Base-by-base conservation (phyloP, 2,797 vertebrate genomes). In the Cottoperca gobio region DNA sequence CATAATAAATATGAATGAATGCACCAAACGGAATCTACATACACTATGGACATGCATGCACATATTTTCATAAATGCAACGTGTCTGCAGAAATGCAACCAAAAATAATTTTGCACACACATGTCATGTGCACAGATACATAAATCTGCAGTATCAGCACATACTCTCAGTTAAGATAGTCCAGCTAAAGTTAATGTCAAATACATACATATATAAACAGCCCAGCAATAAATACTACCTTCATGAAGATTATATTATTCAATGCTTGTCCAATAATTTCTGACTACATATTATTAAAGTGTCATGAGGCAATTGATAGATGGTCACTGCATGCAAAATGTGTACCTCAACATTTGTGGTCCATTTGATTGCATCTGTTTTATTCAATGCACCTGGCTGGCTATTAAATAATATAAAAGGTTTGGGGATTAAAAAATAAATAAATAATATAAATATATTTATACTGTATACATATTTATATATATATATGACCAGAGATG, bases 281-380 rank as follows among this genome's bases (percentile, higher is more conserved):
- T 31, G 35, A 54, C 39, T 49, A n/a, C 6, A 24, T 19, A 52
- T 76, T 73, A 74, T 77, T 81, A 66, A 84, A 84, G 60, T 77
- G 67, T 73, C 54, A 63, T 1, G 2, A 73, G 11, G 52, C 11
- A 28, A 43, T 52, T 78, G 82, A 78, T 73, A 23, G 73, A 77
- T 76, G 55, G 63, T 33, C 19, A 3, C 33, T n/a, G 43, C 46
- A 70, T 68, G 49, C 52, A 23, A 39, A 10, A 37, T 23, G 4
- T 33, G 53, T 19, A 31, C 46, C 48, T 13, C 61, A 37, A 52
- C 40, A 43, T 33, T 8, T 70, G 65, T 43, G 45, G 14, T 46
- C 68, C 23, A 50, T 76, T 54, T 78, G 35, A 76, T 76, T 12
- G 0, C 65, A 74, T 81, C 58, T 65, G 0, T 70, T 73, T 66